Percentiles rank a stretch among this genome's conserved stretches.
These are phyloP conservation scores for Hofmannophila pseudospretella DNA, from an alignment of 2,888 invertebrate genomes.

Conservation along the genomic window DNA sequence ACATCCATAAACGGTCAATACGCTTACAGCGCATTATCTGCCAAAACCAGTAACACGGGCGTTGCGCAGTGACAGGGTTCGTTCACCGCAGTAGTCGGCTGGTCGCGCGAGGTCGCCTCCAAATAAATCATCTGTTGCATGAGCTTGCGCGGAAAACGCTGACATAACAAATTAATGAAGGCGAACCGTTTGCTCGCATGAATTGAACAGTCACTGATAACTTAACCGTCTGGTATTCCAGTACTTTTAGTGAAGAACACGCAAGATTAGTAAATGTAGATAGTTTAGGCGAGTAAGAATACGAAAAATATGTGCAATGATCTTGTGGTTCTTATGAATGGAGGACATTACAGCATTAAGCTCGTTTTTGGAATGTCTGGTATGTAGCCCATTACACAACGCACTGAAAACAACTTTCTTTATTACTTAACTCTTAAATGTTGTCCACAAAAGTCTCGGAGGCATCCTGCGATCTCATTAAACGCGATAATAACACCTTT, in stretches of 20 bases:
- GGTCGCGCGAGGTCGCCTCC: constrained; percentile 31
- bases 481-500: constrained; percentile 6
- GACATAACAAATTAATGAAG: constrained; percentile 46
- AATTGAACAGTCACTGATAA: background rate
- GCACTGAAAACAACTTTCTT: constrained; percentile 12
- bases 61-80: constrained; percentile 64
- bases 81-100: constrained; percentile 61
- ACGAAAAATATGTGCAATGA: too few species aligned
- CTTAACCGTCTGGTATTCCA: too few species aligned
- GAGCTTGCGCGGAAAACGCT: constrained; percentile 30
- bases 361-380: background rate
- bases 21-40: constrained; percentile 43
- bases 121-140: constrained; percentile 60
- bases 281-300: too few species aligned
- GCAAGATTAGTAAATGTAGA: too few species aligned
- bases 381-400: constrained; percentile 9
- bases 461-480: background rate
- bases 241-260: too few species aligned
- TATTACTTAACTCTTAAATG: constrained; percentile 7
- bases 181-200: constrained; percentile 15
- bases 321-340: background rate
- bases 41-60: constrained; percentile 59
- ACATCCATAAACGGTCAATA: constrained; percentile 59
- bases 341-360: background rate
- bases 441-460: background rate